Evolutionary conservation across 2,797 vertebrate species (phyloP), one percentile per base, ranked within the genome.

Genomic region (Heliangelus exortis): DNA sequence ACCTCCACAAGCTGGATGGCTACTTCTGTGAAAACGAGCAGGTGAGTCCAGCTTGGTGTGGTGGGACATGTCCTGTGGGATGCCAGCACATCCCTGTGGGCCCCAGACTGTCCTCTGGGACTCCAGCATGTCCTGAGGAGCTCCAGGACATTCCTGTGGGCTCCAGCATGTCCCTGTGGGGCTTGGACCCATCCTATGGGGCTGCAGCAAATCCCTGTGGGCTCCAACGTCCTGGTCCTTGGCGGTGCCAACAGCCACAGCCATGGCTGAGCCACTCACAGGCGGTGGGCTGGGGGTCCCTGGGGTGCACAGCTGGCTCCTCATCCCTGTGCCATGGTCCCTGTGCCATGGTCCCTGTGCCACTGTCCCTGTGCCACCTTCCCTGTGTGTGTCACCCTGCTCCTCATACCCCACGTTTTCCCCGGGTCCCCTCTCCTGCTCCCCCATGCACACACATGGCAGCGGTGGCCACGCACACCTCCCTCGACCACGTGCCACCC

Each of bases 1-100:
- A 99, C 93, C 98, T 99, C 58, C 99, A 99, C 97, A 99, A 99
- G 85, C 98, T 99, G 97, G 99, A 99, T 1, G 99, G 99, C 36
- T 99, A 99, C 97, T 98, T 97, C 86, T 99, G 99, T 48, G 98
- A 99, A 34, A 98, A 98, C 0, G 98, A 99, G 59, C 99, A 99
- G 99, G 99, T 99, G 97, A 96, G 90, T 43, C 23, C 6, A 14
- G 43, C n/a, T 25, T 7, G 3, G 23, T 3, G 1, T 4, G 39
- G 25, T 3, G 41, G 71, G 66, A 68, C 67, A 4, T 0, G 0
- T 41, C 31, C 23, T 1, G 1, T 6, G 75, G 51, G 55, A 36
- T 20, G 53, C 7, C 0, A 9, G 47, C 29, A 29, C 16, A 7
- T 39, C 36, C 61, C 20, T 20, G 29, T 13, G n/a, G 41, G 7